Percentiles rank a stretch among this genome's conserved stretches.
These are phyloP conservation scores for Mythimna pallens DNA, from an alignment of 2,888 invertebrate species.

Conservation along the genomic window DNA sequence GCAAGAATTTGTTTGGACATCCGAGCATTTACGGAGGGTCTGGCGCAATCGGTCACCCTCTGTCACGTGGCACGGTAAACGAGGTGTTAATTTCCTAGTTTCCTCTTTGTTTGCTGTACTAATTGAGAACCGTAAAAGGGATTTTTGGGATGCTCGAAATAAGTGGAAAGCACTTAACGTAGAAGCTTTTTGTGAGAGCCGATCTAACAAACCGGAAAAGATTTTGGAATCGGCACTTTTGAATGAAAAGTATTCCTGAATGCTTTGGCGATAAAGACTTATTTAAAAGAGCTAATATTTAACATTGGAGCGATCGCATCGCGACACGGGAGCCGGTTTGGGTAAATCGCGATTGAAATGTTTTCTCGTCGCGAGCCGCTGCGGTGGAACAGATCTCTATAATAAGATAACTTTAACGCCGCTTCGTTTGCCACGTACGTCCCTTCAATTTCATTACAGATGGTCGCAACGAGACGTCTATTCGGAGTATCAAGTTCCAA, in stretches of 20 bases:
- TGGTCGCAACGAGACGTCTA: constrained; percentile 70
- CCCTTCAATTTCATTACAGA: constrained; percentile 79
- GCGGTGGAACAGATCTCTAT: constrained; percentile 71
- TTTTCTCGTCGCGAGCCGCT: constrained; percentile 71
- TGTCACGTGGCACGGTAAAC: constrained; percentile 79
- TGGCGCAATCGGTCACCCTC: constrained; percentile 78
- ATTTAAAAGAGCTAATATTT: constrained; percentile 72
- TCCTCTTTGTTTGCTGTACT: constrained; percentile 72
- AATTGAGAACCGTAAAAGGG: constrained; percentile 67
- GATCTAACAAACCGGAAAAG: constrained; percentile 41
- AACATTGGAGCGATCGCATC: constrained; percentile 72
- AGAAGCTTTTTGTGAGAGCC: constrained; percentile 46
- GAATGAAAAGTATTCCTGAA: constrained; percentile 34
- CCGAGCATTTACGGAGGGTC: constrained; percentile 71
- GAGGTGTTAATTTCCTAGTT: constrained; percentile 78
- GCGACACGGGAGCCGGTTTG: constrained; percentile 80
- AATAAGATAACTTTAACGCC: constrained; percentile 73
- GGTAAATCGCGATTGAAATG: constrained; percentile 84
- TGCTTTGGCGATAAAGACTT: constrained; percentile 53
- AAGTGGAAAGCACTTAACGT: constrained; percentile 56
- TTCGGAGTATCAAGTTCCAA: constrained; percentile 74
- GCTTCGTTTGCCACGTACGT: constrained; percentile 70
- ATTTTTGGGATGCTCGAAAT: constrained; percentile 63
- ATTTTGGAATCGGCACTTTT: constrained; percentile 29
- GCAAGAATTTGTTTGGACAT: constrained; percentile 74